phyloP scores from a whole-genome alignment of 2,113 vertebrate genomes.

The Lota lota region DNA sequence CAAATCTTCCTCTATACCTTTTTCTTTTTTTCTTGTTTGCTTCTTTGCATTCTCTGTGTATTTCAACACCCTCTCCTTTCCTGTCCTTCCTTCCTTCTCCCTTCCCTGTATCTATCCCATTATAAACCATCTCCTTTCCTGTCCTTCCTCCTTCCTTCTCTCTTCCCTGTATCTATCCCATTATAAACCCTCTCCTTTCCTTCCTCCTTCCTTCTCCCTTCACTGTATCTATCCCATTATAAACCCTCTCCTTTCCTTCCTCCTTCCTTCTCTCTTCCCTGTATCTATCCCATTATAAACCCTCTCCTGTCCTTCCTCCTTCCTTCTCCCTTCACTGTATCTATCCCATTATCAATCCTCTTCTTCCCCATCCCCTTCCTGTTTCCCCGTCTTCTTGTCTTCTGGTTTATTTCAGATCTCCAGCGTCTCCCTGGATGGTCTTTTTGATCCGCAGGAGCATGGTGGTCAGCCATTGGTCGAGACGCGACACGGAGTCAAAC shows the following conservation, averaged over 20 bases:
- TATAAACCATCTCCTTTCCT: not conserved
- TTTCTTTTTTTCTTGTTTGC: no score
- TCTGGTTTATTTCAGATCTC: constrained; percentile 83
- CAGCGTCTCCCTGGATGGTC: constrained; percentile 88
- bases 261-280: not conserved
- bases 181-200: not conserved
- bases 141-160: not conserved
- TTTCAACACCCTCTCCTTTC: not conserved
- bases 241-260: not conserved
- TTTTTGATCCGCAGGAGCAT: constrained; percentile 98
- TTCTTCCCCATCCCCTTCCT: not conserved
- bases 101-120: not conserved
- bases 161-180: no score
- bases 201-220: not conserved
- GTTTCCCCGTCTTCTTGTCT: not conserved
- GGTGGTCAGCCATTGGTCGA: constrained; percentile 96
- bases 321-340: not conserved
- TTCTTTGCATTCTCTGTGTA: not conserved
- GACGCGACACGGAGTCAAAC: constrained; percentile 90
- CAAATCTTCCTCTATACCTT: not conserved
- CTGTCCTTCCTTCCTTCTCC: not conserved
- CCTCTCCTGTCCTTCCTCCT: not conserved
- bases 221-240: not conserved
- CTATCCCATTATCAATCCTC: not conserved
- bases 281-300: no score